These are phyloP conservation scores for Butastur rufipennis DNA, from an alignment of 2,113 vertebrate genomes.

Conservation along the genomic window DNA sequence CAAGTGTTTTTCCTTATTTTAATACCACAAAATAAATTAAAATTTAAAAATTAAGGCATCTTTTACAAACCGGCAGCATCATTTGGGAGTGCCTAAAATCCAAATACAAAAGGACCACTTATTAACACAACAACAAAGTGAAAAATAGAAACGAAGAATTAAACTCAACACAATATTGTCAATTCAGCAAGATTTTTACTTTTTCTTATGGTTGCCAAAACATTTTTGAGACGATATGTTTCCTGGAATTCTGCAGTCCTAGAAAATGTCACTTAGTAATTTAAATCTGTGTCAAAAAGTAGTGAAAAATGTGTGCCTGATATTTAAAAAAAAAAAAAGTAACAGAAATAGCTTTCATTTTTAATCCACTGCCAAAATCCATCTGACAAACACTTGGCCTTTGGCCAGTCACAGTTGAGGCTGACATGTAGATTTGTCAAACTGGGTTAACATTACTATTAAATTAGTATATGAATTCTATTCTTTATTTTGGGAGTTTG, in stretches of 20 bases:
- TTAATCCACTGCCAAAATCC: conserved; percentile 36
- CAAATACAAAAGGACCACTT: neutral
- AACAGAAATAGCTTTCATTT: conserved; percentile 48
- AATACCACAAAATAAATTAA: neutral
- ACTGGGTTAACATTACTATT: conserved; percentile 3
- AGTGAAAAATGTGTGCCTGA: neutral
- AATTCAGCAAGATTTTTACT: neutral
- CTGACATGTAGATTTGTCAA: conserved; percentile 14
- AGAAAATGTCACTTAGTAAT: neutral
- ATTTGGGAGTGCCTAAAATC: neutral
- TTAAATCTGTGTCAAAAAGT: neutral
- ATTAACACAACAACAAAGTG: neutral
- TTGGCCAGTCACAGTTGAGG: conserved; percentile 18
- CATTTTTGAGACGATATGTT: neutral
- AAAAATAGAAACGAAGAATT: neutral
- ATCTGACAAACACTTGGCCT: conserved; percentile 33
- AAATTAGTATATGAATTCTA: neutral
- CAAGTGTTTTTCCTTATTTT: neutral
- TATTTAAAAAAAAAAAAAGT: neutral
- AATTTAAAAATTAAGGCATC: neutral
- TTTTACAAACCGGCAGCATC: neutral
- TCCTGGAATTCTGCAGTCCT: neutral
- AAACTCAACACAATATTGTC: neutral
- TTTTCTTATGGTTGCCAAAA: neutral
- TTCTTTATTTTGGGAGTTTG: neutral